Evolutionary conservation across 2,888 invertebrate genomes (phyloP), one percentile per base, ranked within the genome.

Genomic region (Stegophylla sp.): DNA sequence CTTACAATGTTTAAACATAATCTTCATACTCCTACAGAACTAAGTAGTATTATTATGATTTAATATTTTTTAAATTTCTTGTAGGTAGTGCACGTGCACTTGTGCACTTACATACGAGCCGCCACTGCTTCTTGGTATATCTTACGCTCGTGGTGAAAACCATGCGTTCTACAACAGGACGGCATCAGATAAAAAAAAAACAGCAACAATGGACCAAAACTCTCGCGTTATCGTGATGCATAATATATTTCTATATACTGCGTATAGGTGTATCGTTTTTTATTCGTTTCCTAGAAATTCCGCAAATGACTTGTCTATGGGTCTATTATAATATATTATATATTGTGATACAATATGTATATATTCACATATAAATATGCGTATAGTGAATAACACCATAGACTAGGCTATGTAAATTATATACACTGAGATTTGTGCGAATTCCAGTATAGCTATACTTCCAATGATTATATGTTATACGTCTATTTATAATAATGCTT

Each of bases 151-250:
- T 56, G 41, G 56, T 34, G 51, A 12, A n/a, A 51, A 5, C 3
- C n/a, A 34, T 34, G 34, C 34, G 34, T 34, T 34, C 34, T 34
- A 7, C 7, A 34, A n/a, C 51, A n/a, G n/a, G 9, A 10, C 71
- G 53, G 34, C 59, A 28, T 59, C 26, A 45, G 13, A 17, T 15
- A 10, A 1, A 12, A 64, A 12, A 10, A 45, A 66, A 45, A 71
- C 13, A 56, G 23, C 59, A 26, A 73, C 75, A 76, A 76, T 76
- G 75, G 75, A 45, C 61, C 28, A 28, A 28, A 74, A 51, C 34
- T 17, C 59, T 10, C 0, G 28, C 56, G 71, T 59, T 23, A 23
- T 23, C 63, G 17, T 48, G 41, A 64, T 51, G 45, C 41, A 23
- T 20, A 23, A n/a, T n/a, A n/a, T n/a, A n/a, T n/a, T 20, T 9